These are phyloP conservation scores for Dicentrarchus labrax DNA, from an alignment of 2,113 vertebrate genomes.

Conservation along the genomic window DNA sequence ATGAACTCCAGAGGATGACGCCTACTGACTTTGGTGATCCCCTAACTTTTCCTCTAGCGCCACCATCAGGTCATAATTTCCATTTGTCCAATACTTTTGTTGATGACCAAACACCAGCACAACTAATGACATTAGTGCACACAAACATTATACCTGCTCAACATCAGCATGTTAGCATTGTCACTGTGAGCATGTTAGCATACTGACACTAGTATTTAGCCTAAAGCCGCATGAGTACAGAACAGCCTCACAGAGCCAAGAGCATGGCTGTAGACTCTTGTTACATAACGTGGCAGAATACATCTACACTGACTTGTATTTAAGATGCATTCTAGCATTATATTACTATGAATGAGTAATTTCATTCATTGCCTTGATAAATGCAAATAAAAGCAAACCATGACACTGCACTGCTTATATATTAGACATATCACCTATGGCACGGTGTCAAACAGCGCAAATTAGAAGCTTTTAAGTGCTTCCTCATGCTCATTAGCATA, in stretches of 20 bases:
- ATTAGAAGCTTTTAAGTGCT: constrained; percentile 68
- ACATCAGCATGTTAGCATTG: neutral
- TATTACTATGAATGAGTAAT: neutral
- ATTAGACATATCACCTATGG: constrained; percentile 56
- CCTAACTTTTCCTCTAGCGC: neutral
- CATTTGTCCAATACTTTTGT: neutral
- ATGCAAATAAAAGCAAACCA: constrained; percentile 23
- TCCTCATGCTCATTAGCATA: constrained; percentile 63
- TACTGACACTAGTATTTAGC: neutral
- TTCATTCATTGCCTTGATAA: constrained; percentile 2
- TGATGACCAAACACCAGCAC: neutral
- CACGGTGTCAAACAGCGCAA: constrained; percentile 62
- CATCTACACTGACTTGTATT: constrained; percentile 18
- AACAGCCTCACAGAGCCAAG: neutral
- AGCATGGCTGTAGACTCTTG: constrained; percentile 14
- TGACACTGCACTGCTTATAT: constrained; percentile 24
- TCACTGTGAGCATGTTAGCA: neutral
- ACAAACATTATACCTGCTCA: neutral
- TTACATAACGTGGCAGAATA: constrained; percentile 50
- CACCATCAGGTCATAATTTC: neutral
- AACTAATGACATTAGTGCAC: neutral
- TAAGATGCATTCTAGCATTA: neutral
- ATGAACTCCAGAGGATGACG: no score
- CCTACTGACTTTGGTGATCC: neutral
- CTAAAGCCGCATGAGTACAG: constrained; percentile 1